Percentiles rank a stretch among this genome's conserved stretches.
Conservation (phyloP, 2,888 invertebrate species). For the Danaus chrysippus region DNA sequence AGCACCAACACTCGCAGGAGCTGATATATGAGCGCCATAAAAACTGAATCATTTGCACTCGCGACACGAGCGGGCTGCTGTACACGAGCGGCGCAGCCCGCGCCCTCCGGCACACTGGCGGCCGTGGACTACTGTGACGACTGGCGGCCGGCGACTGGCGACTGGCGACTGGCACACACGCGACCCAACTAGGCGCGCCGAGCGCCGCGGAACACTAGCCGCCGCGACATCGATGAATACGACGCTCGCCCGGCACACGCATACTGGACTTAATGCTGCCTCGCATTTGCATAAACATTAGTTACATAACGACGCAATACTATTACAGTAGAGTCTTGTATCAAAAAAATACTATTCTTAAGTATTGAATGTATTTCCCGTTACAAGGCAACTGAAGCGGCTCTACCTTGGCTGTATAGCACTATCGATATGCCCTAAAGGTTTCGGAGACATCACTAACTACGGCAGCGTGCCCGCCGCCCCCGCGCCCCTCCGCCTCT, state of each 20-base stretch:
- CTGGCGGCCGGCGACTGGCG: slow-evolving; percentile 14
- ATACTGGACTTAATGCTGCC: too few species aligned
- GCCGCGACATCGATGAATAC: slow-evolving; percentile 2
- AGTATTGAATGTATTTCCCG: neutral
- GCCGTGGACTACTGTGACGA: slow-evolving; percentile 24
- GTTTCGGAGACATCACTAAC: slow-evolving; percentile 31
- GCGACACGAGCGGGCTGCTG: slow-evolving; percentile 74
- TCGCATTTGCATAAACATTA: too few species aligned
- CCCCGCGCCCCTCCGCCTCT: slow-evolving; percentile 31
- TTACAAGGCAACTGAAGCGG: neutral
- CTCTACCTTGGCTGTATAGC: neutral
- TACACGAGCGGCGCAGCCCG: slow-evolving; percentile 63
- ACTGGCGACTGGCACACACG: slow-evolving; percentile 8
- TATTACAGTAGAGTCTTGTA: too few species aligned
- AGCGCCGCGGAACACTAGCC: too few species aligned
- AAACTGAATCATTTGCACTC: slow-evolving; percentile 85
- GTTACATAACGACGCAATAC: too few species aligned
- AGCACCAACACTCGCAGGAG: slow-evolving; percentile 82
- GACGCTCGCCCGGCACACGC: too few species aligned
- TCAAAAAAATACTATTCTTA: too few species aligned
- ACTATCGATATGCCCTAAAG: neutral
- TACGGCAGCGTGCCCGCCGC: slow-evolving; percentile 36
- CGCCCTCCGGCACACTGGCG: slow-evolving; percentile 66
- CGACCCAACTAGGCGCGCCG: neutral
- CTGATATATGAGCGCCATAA: slow-evolving; percentile 85